Conservation (phyloP, 2,888 invertebrate genomes). For the Iselma pallidipennis region DNA sequence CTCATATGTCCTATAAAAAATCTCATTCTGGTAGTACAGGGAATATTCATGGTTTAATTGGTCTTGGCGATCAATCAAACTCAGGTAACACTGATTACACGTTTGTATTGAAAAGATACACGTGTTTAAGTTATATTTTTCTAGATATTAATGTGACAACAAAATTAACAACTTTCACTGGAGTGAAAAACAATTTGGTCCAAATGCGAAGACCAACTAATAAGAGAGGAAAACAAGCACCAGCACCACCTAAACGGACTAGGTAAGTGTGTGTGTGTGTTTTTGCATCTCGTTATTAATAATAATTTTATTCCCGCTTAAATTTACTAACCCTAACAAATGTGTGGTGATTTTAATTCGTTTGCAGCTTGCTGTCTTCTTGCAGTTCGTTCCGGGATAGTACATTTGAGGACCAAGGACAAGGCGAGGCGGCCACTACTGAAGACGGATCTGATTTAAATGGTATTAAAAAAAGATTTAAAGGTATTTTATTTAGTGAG, state of each 20-base stretch:
- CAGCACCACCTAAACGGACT: slow-evolving; percentile 93
- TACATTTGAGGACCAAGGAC: slow-evolving; percentile 71
- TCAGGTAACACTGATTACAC: not conserved
- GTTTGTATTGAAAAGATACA: no score
- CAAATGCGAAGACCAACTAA: slow-evolving; percentile 86
- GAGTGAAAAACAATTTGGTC: slow-evolving; percentile 67
- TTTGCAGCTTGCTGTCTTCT: slow-evolving; percentile 74
- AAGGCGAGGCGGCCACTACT: slow-evolving; percentile 58
- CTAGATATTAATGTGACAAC: slow-evolving; percentile 48
- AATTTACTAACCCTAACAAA: slow-evolving; percentile 27
- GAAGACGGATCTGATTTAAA: slow-evolving; percentile 62
- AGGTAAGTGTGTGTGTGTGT: slow-evolving; percentile 62
- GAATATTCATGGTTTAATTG: slow-evolving; percentile 61
- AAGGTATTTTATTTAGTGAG: slow-evolving; percentile 46
- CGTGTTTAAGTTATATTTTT: no score
- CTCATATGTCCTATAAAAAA: slow-evolving; percentile 66
- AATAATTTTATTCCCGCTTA: not conserved
- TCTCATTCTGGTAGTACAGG: slow-evolving; percentile 66
- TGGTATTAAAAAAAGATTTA: slow-evolving; percentile 56
- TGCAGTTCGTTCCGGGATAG: slow-evolving; percentile 87
- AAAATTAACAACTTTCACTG: slow-evolving; percentile 68
- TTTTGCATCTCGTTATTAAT: not conserved
- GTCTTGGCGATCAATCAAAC: not conserved
- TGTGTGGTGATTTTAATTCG: slow-evolving; percentile 36
- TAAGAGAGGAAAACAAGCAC: slow-evolving; percentile 90